Evolutionary conservation across 1,140 invertebrate species (phyloP).

Genomic region (Drosophila gunungcola): DNA sequence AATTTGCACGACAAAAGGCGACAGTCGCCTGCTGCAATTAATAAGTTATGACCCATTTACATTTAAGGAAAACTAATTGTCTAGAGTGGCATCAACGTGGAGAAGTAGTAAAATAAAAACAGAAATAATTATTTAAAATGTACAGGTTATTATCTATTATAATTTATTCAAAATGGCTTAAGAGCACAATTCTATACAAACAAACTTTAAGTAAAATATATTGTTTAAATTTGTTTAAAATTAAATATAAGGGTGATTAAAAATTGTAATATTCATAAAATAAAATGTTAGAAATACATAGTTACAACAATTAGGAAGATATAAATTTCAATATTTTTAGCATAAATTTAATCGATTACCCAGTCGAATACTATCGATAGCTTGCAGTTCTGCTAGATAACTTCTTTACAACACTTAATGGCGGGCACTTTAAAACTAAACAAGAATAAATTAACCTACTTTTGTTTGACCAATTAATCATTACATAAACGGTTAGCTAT

Average conservation of each 20-base stretch:
- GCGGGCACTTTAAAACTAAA: constrained; percentile 1
- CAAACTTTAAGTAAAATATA: too few species aligned
- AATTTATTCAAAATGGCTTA: too few species aligned
- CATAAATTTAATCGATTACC: too few species aligned
- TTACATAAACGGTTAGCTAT: constrained; percentile 5
- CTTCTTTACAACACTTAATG: background rate
- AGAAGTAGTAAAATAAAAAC: background rate
- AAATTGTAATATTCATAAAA: too few species aligned
- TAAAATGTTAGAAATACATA: too few species aligned
- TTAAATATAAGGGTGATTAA: too few species aligned
- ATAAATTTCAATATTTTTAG: too few species aligned
- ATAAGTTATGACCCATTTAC: background rate
- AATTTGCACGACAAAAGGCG: background rate
- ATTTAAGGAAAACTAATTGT: background rate
- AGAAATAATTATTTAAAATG: background rate
- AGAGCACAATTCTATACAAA: too few species aligned
- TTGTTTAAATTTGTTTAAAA: too few species aligned
- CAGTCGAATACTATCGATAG: background rate
- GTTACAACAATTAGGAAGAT: too few species aligned
- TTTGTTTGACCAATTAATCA: background rate
- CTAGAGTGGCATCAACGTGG: background rate
- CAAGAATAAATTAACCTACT: background rate
- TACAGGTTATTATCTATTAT: too few species aligned
- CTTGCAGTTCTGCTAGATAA: background rate
- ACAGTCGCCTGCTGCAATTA: background rate